phyloP scores from a whole-genome alignment of 2,888 invertebrate genomes.

The Nasonovia ribisnigri region DNA sequence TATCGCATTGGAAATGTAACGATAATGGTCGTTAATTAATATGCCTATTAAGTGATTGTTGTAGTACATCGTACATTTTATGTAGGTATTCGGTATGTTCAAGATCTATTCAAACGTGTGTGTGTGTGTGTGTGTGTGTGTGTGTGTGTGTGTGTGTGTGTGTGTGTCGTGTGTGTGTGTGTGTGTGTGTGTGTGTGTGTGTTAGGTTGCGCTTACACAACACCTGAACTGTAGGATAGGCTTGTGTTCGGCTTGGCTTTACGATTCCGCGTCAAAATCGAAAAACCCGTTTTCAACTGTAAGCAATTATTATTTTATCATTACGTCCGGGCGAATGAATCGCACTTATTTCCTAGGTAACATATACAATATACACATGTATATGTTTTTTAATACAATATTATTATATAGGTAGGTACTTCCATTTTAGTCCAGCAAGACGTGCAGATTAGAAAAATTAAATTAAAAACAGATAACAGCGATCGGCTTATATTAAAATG shows the following conservation, averaged over 20 bases:
- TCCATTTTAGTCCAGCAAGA: background rate
- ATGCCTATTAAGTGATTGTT: background rate
- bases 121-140: background rate
- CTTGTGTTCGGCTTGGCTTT: background rate
- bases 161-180: background rate
- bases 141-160: background rate
- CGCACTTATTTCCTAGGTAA: background rate
- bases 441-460: background rate
- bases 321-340: background rate
- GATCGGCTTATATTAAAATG: background rate
- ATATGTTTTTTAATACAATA: background rate
- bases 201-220: constrained; percentile 21
- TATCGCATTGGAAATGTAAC: background rate
- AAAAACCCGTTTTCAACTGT: constrained; percentile 45
- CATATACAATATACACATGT: too few relatives aligned
- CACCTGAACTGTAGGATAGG: background rate
- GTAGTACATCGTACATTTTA: background rate
- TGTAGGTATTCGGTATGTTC: background rate
- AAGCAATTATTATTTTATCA: background rate
- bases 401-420: background rate
- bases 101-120: background rate
- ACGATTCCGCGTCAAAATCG: background rate
- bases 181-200: background rate
- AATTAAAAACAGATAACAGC: background rate
- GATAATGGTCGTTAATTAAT: background rate